Conservation (phyloP, 1,140 invertebrate species). For the Pollicipes pollicipes region DNA sequence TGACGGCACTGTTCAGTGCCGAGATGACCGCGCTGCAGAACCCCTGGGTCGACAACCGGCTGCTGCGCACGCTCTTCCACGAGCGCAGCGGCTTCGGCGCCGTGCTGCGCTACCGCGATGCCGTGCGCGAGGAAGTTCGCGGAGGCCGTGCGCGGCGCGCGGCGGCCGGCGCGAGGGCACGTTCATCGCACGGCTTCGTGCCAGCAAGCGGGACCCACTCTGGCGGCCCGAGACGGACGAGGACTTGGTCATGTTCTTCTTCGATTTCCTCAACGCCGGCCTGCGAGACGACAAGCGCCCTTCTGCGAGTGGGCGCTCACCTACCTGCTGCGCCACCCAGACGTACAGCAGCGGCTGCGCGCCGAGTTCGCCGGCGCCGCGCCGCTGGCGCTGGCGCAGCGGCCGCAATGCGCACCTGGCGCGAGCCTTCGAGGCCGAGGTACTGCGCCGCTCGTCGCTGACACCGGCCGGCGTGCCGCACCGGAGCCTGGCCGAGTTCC, state of each 20-base stretch:
- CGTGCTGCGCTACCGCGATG: background rate
- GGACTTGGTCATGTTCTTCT: background rate
- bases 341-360: constrained; percentile 22
- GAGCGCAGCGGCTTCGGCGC: background rate
- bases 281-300: constrained; percentile 22
- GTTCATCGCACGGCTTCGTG: background rate
- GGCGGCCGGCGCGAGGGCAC: no score
- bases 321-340: constrained; percentile 23
- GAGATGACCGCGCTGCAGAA: background rate
- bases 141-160: background rate
- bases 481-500: background rate
- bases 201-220: background rate
- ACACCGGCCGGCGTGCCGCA: constrained; percentile 1
- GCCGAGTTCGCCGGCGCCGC: constrained; percentile 23
- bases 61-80: background rate
- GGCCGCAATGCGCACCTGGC: background rate
- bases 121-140: background rate
- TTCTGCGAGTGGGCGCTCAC: constrained; percentile 23
- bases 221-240: background rate
- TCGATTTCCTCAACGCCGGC: constrained; percentile 18
- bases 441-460: background rate
- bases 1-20: background rate
- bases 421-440: background rate
- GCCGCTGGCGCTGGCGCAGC: constrained; percentile 10
- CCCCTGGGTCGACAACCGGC: background rate